Percentiles rank a stretch among this genome's conserved stretches.
phyloP scores from a whole-genome alignment of 2,113 vertebrate species.

The Cairina moschata region DNA sequence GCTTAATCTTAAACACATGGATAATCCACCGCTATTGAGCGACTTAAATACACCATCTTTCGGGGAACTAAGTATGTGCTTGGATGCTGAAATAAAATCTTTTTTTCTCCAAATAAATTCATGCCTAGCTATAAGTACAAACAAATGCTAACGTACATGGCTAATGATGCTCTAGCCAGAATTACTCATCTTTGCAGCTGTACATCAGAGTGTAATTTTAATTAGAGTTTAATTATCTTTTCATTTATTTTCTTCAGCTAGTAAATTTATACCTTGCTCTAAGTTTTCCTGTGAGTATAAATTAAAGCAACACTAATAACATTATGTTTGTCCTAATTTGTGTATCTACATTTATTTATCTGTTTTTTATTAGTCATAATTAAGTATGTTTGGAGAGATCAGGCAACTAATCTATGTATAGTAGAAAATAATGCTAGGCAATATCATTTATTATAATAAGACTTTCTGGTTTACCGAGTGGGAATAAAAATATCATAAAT shows the following conservation, averaged over 20 bases:
- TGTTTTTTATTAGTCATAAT: constrained; percentile 53
- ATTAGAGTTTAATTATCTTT: constrained; percentile 68
- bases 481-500: constrained; percentile 10
- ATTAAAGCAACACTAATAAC: constrained; percentile 59
- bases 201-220: constrained; percentile 63
- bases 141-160: constrained; percentile 7
- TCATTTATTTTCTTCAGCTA: constrained; percentile 55
- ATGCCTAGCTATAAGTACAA: constrained; percentile 18
- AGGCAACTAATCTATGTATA: constrained; percentile 31
- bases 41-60: not conserved
- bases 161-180: constrained; percentile 43
- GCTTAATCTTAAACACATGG: not conserved
- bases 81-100: constrained; percentile 13
- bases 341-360: constrained; percentile 52
- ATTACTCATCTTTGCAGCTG: constrained; percentile 46
- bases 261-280: constrained; percentile 56
- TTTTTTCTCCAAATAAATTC: constrained; percentile 1
- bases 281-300: constrained; percentile 63
- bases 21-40: not conserved
- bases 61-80: not conserved
- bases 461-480: constrained; percentile 51
- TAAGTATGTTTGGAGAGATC: constrained; percentile 43
- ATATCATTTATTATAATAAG: constrained; percentile 50
- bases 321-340: constrained; percentile 62
- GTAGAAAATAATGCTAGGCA: constrained; percentile 29